These are phyloP conservation scores for Odontomachus brunneus DNA, from an alignment of 1,140 invertebrate species.

Conservation along the genomic window DNA sequence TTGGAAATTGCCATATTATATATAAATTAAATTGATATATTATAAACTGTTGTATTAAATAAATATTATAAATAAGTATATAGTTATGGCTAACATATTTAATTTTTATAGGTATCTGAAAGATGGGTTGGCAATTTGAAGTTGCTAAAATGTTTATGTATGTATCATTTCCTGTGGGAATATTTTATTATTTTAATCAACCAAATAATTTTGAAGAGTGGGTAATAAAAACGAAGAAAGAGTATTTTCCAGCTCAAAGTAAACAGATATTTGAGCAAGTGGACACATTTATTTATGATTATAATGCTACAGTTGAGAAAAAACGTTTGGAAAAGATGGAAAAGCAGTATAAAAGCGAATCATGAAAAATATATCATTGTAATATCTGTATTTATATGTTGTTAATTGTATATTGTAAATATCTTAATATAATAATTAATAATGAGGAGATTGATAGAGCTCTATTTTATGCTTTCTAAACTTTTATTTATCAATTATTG, in stretches of 20 bases:
- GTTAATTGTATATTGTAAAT: neutral
- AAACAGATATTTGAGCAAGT: neutral
- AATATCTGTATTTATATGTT: no score
- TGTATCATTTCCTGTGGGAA: constrained; percentile 92
- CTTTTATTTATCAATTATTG: no score
- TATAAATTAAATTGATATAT: no score
- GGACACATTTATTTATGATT: constrained; percentile 31
- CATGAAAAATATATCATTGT: constrained; percentile 12
- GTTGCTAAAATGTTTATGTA: constrained; percentile 93
- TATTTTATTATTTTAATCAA: constrained; percentile 95
- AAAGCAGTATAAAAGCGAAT: neutral
- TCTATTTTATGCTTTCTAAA: no score
- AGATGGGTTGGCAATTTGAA: constrained; percentile 94
- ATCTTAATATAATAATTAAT: no score
- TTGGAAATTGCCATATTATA: no score
- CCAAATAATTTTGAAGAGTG: constrained; percentile 92
- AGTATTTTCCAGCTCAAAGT: constrained; percentile 83
- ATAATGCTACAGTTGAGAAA: constrained; percentile 20
- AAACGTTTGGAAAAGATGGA: constrained; percentile 53
- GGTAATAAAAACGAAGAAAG: constrained; percentile 89
- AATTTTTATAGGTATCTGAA: constrained; percentile 29
- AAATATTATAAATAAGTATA: no score
- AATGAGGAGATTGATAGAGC: no score
- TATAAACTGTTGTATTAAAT: no score
- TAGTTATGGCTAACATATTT: constrained; percentile 15